Percentiles rank a stretch among this genome's conserved stretches.
Evolutionary conservation across 2,888 invertebrate species (phyloP).

Genomic region (Cephus pygmeus): DNA sequence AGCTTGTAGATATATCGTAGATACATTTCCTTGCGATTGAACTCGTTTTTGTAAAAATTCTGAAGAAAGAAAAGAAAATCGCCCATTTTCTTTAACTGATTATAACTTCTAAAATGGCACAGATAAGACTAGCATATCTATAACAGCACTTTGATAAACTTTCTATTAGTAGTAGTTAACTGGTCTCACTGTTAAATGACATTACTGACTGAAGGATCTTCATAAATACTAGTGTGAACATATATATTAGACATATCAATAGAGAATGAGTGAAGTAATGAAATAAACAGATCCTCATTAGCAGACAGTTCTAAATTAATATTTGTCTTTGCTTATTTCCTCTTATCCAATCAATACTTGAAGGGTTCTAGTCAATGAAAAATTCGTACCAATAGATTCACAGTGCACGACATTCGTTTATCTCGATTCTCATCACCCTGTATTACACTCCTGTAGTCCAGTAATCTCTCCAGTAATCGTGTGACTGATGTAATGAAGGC

Average conservation of each 20-base stretch:
- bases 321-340: neutral
- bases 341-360: neutral
- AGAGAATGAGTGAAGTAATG: conserved; percentile 5
- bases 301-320: conserved; percentile 9
- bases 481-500: conserved; percentile 94
- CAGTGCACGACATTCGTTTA: conserved; percentile 96
- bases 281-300: conserved; percentile 33
- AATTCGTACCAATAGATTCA: conserved; percentile 83
- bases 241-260: neutral
- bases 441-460: conserved; percentile 95
- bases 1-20: conserved; percentile 94
- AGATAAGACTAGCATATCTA: neutral
- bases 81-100: neutral
- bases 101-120: neutral
- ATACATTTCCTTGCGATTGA: conserved; percentile 96
- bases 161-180: neutral
- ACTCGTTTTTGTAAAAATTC: conserved; percentile 97
- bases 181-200: neutral
- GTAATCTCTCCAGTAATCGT: conserved; percentile 83
- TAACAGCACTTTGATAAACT: neutral
- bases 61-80: conserved; percentile 60
- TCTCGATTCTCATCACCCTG: conserved; percentile 95
- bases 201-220: neutral
- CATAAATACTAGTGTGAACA: neutral
- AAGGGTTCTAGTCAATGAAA: neutral